Evolutionary conservation across 1,140 invertebrate genomes (phyloP).

Genomic region (Hirudo medicinalis): DNA sequence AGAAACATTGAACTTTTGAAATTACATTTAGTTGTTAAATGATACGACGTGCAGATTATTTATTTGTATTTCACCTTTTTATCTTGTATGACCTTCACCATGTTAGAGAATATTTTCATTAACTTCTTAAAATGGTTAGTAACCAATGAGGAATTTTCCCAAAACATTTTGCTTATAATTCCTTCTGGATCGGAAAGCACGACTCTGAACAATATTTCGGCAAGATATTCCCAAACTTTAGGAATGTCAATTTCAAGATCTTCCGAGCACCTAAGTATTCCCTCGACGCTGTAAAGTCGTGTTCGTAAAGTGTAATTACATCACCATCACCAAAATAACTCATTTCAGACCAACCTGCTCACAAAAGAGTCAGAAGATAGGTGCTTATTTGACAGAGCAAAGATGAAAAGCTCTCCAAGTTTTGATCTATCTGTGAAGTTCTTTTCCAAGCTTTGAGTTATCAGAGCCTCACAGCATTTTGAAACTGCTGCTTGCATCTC

Average conservation of each 20-base stretch:
- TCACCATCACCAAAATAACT: not conserved
- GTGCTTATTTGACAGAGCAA: not conserved
- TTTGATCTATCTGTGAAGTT: not conserved
- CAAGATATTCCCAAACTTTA: not conserved
- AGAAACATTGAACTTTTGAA: too few species aligned
- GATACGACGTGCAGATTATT: too few species aligned
- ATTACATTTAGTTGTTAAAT: too few species aligned
- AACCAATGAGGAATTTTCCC: too few species aligned
- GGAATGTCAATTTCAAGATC: constrained; percentile 10
- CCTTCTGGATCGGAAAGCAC: not conserved
- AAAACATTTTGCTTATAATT: not conserved
- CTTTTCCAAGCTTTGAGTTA: constrained; percentile 2
- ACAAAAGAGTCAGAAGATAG: not conserved
- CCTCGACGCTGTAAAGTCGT: not conserved
- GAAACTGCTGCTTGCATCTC: not conserved
- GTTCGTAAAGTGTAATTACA: not conserved
- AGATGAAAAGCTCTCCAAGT: not conserved
- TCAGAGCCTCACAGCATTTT: not conserved
- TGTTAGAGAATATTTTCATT: too few species aligned
- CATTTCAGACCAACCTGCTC: not conserved
- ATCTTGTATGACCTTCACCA: too few species aligned
- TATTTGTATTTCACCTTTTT: too few species aligned
- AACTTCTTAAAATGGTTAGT: too few species aligned
- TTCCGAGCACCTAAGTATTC: not conserved
- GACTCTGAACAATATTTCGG: not conserved